phyloP scores from a whole-genome alignment of 1,140 invertebrate species.

The Schmidtea mediterranea region DNA sequence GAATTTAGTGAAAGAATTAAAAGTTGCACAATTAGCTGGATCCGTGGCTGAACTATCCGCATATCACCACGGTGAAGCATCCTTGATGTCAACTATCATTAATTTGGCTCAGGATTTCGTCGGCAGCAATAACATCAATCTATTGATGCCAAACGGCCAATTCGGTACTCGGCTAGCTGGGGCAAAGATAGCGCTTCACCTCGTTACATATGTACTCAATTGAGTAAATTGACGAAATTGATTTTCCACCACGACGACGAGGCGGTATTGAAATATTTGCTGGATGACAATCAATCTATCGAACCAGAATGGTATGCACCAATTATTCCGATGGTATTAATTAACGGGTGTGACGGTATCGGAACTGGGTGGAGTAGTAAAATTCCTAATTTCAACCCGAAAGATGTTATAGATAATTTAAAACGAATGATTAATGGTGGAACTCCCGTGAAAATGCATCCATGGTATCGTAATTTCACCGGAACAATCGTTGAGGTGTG shows the following conservation, averaged over 20 bases:
- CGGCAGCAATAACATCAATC: slow-evolving; percentile 48
- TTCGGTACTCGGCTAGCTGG: slow-evolving; percentile 60
- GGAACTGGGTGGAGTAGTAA: slow-evolving; percentile 97
- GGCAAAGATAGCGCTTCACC: slow-evolving; percentile 79
- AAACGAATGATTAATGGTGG: slow-evolving; percentile 50
- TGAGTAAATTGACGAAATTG: slow-evolving; percentile 44
- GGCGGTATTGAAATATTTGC: slow-evolving; percentile 47
- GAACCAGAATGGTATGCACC: slow-evolving; percentile 68
- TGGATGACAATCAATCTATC: slow-evolving; percentile 74
- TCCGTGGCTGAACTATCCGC: slow-evolving; percentile 76
- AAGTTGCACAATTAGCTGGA: slow-evolving; percentile 86
- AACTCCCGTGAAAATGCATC: slow-evolving; percentile 47
- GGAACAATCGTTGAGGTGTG: slow-evolving; percentile 19
- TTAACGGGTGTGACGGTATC: slow-evolving; percentile 90
- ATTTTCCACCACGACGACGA: slow-evolving; percentile 67
- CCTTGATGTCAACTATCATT: slow-evolving; percentile 76
- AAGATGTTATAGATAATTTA: slow-evolving; percentile 64
- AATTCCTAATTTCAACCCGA: slow-evolving; percentile 75
- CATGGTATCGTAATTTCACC: slow-evolving; percentile 71
- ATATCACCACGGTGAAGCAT: too few relatives aligned
- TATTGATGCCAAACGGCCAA: slow-evolving; percentile 77
- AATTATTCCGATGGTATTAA: slow-evolving; percentile 76
- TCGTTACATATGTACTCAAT: slow-evolving; percentile 82
- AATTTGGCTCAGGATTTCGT: too few relatives aligned
- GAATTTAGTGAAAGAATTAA: slow-evolving; percentile 76